These are phyloP conservation scores for Mellivora capensis DNA, from an alignment of 2,113 vertebrate species.

Conservation along the genomic window DNA sequence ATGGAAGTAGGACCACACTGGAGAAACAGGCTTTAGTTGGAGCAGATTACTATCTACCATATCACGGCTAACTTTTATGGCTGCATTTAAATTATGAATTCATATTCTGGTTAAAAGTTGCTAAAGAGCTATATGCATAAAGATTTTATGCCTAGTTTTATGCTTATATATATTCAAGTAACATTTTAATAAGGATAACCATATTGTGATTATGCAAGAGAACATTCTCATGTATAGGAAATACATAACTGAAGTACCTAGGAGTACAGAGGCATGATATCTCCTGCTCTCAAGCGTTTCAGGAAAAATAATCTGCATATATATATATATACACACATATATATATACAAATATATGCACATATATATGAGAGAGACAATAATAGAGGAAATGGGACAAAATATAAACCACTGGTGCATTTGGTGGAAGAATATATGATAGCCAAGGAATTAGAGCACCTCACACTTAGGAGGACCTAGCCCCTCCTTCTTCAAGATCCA, in stretches of 20 bases:
- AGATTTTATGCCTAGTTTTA: background rate
- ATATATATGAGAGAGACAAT: background rate
- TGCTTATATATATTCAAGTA: background rate
- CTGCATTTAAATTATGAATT: background rate
- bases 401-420: background rate
- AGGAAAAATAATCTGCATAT: background rate
- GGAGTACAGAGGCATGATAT: background rate
- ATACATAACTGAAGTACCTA: background rate
- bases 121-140: background rate
- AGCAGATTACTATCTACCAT: background rate
- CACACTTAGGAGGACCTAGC: background rate
- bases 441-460: background rate
- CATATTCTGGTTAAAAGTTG: background rate
- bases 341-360: background rate
- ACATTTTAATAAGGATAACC: slow-evolving; percentile 17
- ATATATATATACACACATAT: background rate
- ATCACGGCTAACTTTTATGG: background rate
- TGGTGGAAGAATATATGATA: background rate
- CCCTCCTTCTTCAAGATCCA: background rate
- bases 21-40: too few relatives aligned
- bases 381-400: background rate
- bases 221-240: background rate
- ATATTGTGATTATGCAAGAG: background rate
- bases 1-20: fast-evolving
- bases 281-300: background rate